phyloP scores from a whole-genome alignment of 2,888 invertebrate genomes.

The Hemithea aestivaria region DNA sequence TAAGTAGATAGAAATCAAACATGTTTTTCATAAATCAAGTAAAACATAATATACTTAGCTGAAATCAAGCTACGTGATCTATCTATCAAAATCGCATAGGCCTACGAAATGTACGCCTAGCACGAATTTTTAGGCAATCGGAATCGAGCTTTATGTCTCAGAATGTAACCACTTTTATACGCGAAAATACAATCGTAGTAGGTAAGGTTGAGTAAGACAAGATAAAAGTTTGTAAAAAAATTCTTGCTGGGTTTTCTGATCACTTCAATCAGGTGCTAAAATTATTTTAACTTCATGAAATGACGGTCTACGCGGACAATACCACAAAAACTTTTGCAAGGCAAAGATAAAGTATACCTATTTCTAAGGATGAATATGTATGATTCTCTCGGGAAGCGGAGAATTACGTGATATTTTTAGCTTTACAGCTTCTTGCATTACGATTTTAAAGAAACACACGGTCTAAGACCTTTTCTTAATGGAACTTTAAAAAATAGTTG shows the following conservation, averaged over 20 bases:
- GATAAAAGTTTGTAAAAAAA: too few species aligned
- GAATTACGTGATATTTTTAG: constrained; percentile 74
- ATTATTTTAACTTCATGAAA: constrained; percentile 31
- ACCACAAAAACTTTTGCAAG: constrained; percentile 65
- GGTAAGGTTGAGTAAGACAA: too few species aligned
- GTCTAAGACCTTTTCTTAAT: constrained; percentile 55
- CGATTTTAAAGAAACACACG: constrained; percentile 41
- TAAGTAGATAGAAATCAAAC: constrained; percentile 64
- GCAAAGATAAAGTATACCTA: constrained; percentile 56
- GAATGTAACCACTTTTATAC: too few species aligned
- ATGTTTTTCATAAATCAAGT: constrained; percentile 16
- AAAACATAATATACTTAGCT: constrained; percentile 1
- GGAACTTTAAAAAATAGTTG: constrained; percentile 32
- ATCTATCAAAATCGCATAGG: constrained; percentile 13
- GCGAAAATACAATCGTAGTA: too few species aligned
- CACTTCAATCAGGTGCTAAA: constrained; percentile 35
- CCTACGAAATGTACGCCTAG: constrained; percentile 15
- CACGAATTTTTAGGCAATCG: too few species aligned
- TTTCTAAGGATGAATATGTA: constrained; percentile 45
- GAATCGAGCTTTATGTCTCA: too few species aligned
- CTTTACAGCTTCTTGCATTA: constrained; percentile 71
- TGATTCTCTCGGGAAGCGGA: constrained; percentile 58
- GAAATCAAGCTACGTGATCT: constrained; percentile 4
- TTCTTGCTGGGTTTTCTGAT: too few species aligned
- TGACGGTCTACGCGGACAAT: constrained; percentile 62